Evolutionary conservation across 2,888 invertebrate genomes (phyloP), one percentile per base, ranked within the genome.

Genomic region (Lomographa bimaculata): DNA sequence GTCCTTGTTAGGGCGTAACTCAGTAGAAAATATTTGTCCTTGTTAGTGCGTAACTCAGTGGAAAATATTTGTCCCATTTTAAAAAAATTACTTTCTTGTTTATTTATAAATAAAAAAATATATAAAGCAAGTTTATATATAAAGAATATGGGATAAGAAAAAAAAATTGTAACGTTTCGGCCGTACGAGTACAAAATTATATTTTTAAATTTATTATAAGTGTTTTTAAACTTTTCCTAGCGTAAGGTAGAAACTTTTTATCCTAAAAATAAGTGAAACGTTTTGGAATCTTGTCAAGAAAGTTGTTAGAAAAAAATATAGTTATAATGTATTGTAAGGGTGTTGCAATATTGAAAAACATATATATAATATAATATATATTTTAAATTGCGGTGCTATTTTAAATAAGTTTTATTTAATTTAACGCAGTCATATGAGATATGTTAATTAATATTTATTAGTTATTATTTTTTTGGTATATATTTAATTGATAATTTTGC

Each of bases 141-240:
- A 12, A 9, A 16, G 23, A 32, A 29, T 14, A 10, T 3, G 12
- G 33, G 27, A 18, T 2, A 27, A 23, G 18, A 9, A 12, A 25
- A 27, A 24, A 42, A 47, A 29, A 30, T 36, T 7, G 28, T 44
- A 56, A 50, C 35, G 67, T 69, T 74, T 77, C 60, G 79, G 77
- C 69, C 76, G 76, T 74, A 75, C 76, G 71, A 86, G 85, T 86
- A 86, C 85, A 86, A 86, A 86, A 85, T 79, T 83, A 54, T 71
- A 77, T 71, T 64, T 67, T 63, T 48, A 57, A 60, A 49, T 8
- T 9, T 25, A 57, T 53, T 51, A 54, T 54, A 52, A 51, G 40
- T 57, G 12, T 36, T 42, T 36, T 36, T 12, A 54, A 54, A 39
- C 40, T 47, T 53, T 53, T 65, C 64, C 60, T 60, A 65, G 53